These are phyloP conservation scores for Metacarcinus magister DNA, from an alignment of 2,888 invertebrate species.

Conservation along the genomic window DNA sequence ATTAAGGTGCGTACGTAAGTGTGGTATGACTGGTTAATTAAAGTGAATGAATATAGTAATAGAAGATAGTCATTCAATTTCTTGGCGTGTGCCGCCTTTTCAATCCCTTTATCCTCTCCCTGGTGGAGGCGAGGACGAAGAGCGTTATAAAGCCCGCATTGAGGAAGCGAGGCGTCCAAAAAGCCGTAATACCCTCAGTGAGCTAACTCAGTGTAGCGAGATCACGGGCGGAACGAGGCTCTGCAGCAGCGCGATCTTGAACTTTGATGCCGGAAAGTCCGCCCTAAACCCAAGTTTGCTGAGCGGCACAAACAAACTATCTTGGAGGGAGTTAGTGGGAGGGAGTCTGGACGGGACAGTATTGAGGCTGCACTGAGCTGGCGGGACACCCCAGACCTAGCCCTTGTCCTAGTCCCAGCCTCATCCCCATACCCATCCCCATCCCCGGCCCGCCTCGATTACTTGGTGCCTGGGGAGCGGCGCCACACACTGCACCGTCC, in stretches of 20 bases:
- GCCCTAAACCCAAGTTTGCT: slow-evolving; percentile 8
- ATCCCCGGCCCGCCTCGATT: neutral
- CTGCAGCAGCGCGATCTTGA: slow-evolving; percentile 19
- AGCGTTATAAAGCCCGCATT: neutral
- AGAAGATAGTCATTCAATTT: neutral
- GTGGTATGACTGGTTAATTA: neutral
- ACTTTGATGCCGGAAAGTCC: slow-evolving; percentile 51
- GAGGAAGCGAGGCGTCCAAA: neutral
- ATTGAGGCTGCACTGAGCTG: neutral
- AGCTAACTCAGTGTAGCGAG: slow-evolving; percentile 3
- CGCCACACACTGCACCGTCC: neutral
- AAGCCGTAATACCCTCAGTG: neutral
- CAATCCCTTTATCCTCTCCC: neutral
- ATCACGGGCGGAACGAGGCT: slow-evolving; percentile 7
- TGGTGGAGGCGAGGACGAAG: neutral
- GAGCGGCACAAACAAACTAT: slow-evolving; percentile 40
- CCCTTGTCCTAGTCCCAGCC: no score
- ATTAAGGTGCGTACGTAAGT: neutral
- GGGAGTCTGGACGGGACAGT: slow-evolving; percentile 12
- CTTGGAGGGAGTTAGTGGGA: slow-evolving; percentile 40
- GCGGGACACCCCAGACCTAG: neutral
- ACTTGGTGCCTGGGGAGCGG: neutral
- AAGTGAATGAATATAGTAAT: neutral
- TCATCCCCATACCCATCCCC: no score
- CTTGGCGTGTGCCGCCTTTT: neutral